Evolutionary conservation across 2,888 invertebrate genomes (phyloP), one percentile per base, ranked within the genome.

Genomic region (Drosophila engyochracea): DNA sequence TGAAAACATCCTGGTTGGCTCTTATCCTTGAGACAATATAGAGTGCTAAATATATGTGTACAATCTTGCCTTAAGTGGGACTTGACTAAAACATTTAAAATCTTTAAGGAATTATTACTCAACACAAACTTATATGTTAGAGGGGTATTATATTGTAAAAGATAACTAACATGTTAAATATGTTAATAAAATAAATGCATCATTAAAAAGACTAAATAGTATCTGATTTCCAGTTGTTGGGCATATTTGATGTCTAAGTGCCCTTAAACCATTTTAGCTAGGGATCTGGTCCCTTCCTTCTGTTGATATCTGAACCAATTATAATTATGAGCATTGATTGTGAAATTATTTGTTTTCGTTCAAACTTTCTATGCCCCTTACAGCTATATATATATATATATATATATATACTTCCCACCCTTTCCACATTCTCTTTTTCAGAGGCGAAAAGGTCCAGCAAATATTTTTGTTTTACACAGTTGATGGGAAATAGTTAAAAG

Each of bases 391-490:
- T 19, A 22, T 30, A 9, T 25, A 10, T n/a, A 19, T 22, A 16
- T 19, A 30, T 30, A 5, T n/a, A n/a, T 22, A 22, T 19, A 30
- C 52, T 22, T 12, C 30, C 14, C 6, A 14, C 12, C 2, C 28
- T 22, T 1, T 0, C 19, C 10, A 19, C 16, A 12, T 69, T 28
- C 3, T 12, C 22, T 57, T 28, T 16, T 31, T 39, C 16, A 35
- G 22, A 16, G 37, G 22, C 33, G 28, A 58, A 60, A 76, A 82
- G 66, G 70, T 62, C 59, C 39, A 39, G 33, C 70, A 79, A 79
- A 79, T 82, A 82, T 79, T 79, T 80, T 74, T 79, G 80, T 82
- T 80, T 79, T 62, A 33, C 79, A 54, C 79, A 78, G 65, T 69
- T 81, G 82, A 79, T 78, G 79, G 79, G 79, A 68, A 76, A 81